Conservation (phyloP, 37 sponge, comb jelly and placozoan genomes). For the Spongilla lacustris region DNA sequence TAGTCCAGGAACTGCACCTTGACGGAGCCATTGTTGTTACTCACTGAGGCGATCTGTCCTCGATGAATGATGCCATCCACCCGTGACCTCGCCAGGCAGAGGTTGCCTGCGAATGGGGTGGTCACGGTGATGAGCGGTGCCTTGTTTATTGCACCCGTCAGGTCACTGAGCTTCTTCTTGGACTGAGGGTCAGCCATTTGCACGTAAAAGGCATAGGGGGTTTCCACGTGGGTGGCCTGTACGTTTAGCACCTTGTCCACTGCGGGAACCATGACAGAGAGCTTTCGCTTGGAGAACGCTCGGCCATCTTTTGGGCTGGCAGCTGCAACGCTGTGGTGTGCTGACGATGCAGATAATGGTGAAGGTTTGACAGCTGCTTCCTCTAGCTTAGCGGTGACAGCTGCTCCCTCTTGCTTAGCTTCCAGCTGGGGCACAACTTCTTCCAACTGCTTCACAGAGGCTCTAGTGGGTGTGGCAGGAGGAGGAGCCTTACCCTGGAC, state of each 20-base stretch:
- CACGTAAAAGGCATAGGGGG: slow-evolving; percentile 24
- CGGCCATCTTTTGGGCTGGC: background rate
- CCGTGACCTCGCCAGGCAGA: slow-evolving; percentile 46
- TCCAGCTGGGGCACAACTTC: background rate
- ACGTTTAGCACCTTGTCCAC: slow-evolving; percentile 5
- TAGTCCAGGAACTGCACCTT: slow-evolving; percentile 52
- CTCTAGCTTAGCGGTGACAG: no score
- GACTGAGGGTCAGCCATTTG: background rate
- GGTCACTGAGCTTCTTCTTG: background rate
- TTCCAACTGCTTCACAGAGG: background rate
- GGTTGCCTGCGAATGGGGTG: slow-evolving; percentile 2
- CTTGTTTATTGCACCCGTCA: slow-evolving; percentile 10
- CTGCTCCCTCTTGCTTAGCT: no score
- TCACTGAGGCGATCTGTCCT: slow-evolving; percentile 15
- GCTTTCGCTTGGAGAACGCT: background rate
- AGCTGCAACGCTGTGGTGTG: no score
- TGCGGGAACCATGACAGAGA: background rate
- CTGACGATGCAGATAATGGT: no score
- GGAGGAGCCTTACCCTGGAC: background rate
- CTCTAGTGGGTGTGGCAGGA: background rate
- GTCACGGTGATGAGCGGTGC: background rate
- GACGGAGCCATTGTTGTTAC: background rate
- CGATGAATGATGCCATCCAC: slow-evolving; percentile 44
- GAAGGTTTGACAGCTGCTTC: no score
- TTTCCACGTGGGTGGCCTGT: slow-evolving; percentile 29